Conservation (phyloP, 1,140 invertebrate genomes). For the Heliothis virescens region DNA sequence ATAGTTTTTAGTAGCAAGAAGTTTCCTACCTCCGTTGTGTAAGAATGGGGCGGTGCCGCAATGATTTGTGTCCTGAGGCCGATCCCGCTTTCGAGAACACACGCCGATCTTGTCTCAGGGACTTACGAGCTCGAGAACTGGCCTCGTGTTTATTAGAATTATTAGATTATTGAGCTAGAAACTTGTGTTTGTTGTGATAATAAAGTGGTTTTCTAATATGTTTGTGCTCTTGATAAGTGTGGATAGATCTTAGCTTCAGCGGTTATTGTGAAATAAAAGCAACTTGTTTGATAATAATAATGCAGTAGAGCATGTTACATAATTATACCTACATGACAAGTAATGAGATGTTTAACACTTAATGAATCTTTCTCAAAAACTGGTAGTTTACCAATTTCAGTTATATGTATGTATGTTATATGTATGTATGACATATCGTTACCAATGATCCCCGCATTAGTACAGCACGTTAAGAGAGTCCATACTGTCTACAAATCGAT, state of each 20-base stretch:
- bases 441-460: too few species aligned
- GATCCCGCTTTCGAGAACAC: constrained; percentile 26
- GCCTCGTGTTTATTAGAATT: constrained; percentile 31
- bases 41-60: constrained; percentile 36
- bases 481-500: too few species aligned
- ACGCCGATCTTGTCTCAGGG: constrained; percentile 34
- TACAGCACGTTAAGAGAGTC: too few species aligned
- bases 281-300: too few species aligned
- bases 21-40: constrained; percentile 37
- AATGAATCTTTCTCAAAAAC: too few species aligned
- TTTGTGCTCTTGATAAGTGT: background rate
- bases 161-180: constrained; percentile 24
- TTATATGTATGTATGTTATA: too few species aligned
- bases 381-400: too few species aligned
- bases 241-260: background rate
- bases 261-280: background rate
- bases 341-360: too few species aligned
- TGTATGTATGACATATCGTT: too few species aligned
- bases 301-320: too few species aligned
- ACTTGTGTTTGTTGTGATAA: constrained; percentile 27
- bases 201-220: constrained; percentile 23
- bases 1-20: constrained; percentile 19
- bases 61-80: constrained; percentile 46
- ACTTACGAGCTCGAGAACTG: constrained; percentile 35
- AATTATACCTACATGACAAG: too few species aligned